Conservation (phyloP, 1,140 invertebrate genomes). For the Zaprionus inermis region DNA sequence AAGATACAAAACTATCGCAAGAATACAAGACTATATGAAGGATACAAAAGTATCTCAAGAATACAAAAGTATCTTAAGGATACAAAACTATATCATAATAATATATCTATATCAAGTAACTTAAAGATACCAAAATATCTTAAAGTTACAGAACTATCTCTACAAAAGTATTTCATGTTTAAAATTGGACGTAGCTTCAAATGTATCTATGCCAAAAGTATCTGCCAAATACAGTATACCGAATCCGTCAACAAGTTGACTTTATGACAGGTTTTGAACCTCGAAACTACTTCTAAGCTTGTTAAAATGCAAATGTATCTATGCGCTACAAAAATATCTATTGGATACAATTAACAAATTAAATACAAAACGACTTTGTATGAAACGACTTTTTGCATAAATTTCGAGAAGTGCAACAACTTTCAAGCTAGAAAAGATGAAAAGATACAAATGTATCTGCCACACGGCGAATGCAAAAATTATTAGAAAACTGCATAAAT, state of each 20-base stretch:
- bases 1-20: neutral
- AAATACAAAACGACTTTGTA: neutral
- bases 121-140: neutral
- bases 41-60: neutral
- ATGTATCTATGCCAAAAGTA: neutral
- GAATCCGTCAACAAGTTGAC: neutral
- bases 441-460: slow-evolving; percentile 2
- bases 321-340: neutral
- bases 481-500: neutral
- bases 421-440: neutral
- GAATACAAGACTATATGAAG: neutral
- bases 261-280: neutral
- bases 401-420: neutral
- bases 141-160: no score
- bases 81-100: neutral
- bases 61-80: neutral
- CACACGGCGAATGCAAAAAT: neutral
- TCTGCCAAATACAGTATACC: neutral
- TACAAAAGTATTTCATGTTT: neutral
- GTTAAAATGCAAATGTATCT: neutral
- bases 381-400: neutral
- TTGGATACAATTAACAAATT: neutral
- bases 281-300: neutral
- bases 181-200: neutral
- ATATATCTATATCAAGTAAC: neutral